Conservation (phyloP, 2,797 vertebrate species). For the Valencia hispanica region DNA sequence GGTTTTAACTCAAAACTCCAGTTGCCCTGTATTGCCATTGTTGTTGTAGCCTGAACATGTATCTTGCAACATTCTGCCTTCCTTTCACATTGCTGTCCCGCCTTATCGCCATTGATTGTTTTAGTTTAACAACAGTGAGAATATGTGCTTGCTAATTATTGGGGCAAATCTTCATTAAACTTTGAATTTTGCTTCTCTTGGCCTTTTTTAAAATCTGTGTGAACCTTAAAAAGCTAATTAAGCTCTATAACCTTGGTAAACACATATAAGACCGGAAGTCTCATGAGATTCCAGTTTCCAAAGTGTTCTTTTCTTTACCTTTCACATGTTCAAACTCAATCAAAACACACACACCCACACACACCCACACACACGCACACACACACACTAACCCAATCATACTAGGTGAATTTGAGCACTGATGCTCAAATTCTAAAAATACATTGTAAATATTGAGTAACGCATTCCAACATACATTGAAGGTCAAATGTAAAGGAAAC, state of each 20-base stretch:
- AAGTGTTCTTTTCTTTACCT: not conserved
- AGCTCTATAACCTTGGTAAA: not conserved
- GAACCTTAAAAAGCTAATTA: not conserved
- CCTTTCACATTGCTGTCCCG: not conserved
- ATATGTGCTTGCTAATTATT: not conserved
- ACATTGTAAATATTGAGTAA: not conserved
- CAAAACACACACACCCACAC: not conserved
- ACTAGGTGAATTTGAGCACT: not conserved
- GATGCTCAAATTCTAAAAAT: not conserved
- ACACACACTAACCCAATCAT: not conserved
- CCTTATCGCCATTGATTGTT: not conserved
- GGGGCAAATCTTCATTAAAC: not conserved
- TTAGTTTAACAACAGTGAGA: not conserved
- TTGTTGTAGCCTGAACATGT: too few species aligned
- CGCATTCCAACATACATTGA: not conserved
- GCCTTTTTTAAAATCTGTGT: not conserved
- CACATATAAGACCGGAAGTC: not conserved
- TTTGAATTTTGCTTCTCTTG: conserved; percentile 1
- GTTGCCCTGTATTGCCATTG: too few species aligned
- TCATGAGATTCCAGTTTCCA: not conserved
- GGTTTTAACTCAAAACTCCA: not conserved
- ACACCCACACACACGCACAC: too few species aligned
- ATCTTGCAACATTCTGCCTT: not conserved
- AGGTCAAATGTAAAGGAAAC: not conserved
- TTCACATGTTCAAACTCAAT: not conserved